Conservation (phyloP, 2,888 invertebrate genomes). For the Ochropleura leucogaster region DNA sequence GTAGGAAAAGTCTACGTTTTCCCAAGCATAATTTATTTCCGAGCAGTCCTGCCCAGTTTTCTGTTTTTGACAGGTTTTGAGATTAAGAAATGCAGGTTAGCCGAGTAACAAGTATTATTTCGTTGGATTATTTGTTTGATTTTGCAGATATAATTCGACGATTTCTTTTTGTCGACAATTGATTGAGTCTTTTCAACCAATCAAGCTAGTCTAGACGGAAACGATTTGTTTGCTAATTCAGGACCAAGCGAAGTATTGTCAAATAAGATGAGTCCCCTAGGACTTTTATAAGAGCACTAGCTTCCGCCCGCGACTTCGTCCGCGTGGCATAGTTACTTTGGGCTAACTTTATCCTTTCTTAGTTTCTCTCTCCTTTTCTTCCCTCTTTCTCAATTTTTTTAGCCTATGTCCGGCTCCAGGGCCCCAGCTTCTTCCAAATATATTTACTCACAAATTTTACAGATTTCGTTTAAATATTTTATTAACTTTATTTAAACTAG, state of each 20-base stretch:
- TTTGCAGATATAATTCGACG: neutral
- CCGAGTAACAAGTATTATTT: neutral
- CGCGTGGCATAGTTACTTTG: too few species aligned
- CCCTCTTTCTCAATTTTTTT: too few species aligned
- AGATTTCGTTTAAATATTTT: too few species aligned
- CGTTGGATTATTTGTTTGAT: neutral
- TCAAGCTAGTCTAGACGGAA: neutral
- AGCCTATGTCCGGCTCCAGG: too few species aligned
- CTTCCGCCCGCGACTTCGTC: too few species aligned
- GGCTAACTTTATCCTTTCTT: too few species aligned
- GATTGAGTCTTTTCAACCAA: neutral
- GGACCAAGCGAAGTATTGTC: neutral
- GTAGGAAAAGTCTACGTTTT: slow-evolving; percentile 14
- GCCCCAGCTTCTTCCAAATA: too few species aligned
- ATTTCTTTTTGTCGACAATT: neutral
- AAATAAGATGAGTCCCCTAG: neutral
- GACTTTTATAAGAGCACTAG: neutral
- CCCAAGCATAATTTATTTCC: slow-evolving; percentile 23
- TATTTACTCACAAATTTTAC: too few species aligned
- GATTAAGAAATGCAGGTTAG: slow-evolving; percentile 19
- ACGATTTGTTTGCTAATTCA: neutral
- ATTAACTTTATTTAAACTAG: too few species aligned
- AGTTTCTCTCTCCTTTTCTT: too few species aligned
- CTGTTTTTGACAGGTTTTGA: slow-evolving; percentile 37
- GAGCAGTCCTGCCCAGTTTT: slow-evolving; percentile 47